Evolutionary conservation across 2,797 vertebrate genomes (phyloP), one percentile per base, ranked within the genome.

Genomic region (Buceros bicornis): DNA sequence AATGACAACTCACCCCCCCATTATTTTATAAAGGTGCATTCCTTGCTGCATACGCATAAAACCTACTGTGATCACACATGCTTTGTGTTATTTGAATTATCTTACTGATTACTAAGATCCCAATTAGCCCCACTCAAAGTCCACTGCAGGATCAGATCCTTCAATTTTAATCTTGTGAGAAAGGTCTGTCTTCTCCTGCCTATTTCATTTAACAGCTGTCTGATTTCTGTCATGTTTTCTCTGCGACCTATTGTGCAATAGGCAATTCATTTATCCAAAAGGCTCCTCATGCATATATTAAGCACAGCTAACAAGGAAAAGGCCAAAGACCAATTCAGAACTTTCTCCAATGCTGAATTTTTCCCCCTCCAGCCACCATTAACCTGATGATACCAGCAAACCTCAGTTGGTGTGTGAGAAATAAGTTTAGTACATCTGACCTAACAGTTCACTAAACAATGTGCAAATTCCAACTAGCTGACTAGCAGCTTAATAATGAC

Each of bases 401-500:
- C 56, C 40, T 69, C 74, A 62, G 64, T 35, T 35, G 87, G 62
- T 11, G 5, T 26, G 65, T 92, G 50, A 91, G 79, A 79, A 91
- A 85, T 12, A 64, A 29, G 47, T 84, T 97, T 93, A 85, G 67
- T 45, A 78, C 65, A 72, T 48, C 28, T 89, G 87, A 85, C 91
- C 88, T 89, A 93, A 82, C 5, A 66, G 67, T 57, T 95, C 91
- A 84, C 86, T 67, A 66, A 77, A 85, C 57, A 93, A 80, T 64
- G 43, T 88, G 81, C 65, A 94, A 95, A 88, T 74, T 82, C 42
- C 93, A 95, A 94, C 45, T 35, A 97, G 91, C 61, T 93, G 89
- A 82, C 77, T 90, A 71, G 65, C 67, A 94, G 89, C 91, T 97
- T 73, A 53, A 90, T 97, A 93, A 96, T 60, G 72, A 87, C 84